Conservation (phyloP, 1,140 invertebrate species). For the Varroa destructor region DNA sequence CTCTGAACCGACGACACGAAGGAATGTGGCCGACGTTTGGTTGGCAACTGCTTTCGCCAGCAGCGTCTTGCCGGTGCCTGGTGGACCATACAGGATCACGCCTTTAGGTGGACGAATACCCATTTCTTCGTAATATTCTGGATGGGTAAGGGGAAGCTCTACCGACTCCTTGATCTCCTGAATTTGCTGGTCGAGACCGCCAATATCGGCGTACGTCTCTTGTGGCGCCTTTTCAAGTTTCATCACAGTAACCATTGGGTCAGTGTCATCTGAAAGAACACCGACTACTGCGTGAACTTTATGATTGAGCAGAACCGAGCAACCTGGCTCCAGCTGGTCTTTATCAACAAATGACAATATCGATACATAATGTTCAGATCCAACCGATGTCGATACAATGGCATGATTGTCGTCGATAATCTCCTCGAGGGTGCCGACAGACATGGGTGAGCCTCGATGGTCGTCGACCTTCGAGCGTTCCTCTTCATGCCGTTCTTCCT, state of each 20-base stretch:
- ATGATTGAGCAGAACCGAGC: constrained; percentile 94
- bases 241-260: constrained; percentile 99
- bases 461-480: constrained; percentile 91
- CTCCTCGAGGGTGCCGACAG: constrained; percentile 96
- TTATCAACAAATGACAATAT: constrained; percentile 99
- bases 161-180: constrained; percentile 99
- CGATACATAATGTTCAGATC: constrained; percentile 98
- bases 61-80: constrained; percentile 93
- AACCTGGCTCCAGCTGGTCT: constrained; percentile 96
- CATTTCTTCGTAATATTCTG: constrained; percentile 99
- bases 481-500: constrained; percentile 96
- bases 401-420: constrained; percentile 99
- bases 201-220: constrained; percentile 99
- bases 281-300: constrained; percentile 98
- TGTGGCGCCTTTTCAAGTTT: constrained; percentile 98
- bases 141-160: constrained; percentile 93
- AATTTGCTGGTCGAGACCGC: constrained; percentile 97
- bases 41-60: constrained; percentile 98
- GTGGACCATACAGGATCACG: constrained; percentile 94
- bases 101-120: constrained; percentile 99
- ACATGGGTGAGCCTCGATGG: constrained; percentile 95
- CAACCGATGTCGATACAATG: constrained; percentile 97
- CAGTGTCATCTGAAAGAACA: constrained; percentile 95
- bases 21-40: constrained; percentile 97
- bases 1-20: constrained; percentile 95